These are phyloP conservation scores for Thamnaconus septentrionalis DNA, from an alignment of 2,113 vertebrate genomes.

Conservation along the genomic window DNA sequence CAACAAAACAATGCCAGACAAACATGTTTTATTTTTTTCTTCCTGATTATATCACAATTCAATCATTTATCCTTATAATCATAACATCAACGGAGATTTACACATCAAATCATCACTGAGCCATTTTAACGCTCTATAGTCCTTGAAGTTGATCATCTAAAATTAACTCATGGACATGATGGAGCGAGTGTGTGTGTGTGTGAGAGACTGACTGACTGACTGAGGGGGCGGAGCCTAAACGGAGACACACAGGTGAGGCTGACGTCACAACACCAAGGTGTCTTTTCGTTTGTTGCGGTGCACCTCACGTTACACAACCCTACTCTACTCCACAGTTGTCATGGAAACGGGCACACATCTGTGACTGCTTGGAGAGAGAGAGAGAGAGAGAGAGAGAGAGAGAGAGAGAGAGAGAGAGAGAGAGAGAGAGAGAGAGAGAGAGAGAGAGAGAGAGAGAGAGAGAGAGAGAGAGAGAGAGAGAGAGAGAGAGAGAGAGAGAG, in stretches of 20 bases:
- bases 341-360: constrained; percentile 56
- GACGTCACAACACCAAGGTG: constrained; percentile 36
- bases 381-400: not conserved
- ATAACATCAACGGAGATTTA: too few relatives aligned
- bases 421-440: not conserved
- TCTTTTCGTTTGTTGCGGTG: constrained; percentile 34
- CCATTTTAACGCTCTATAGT: too few relatives aligned
- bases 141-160: too few relatives aligned
- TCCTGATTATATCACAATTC: too few relatives aligned
- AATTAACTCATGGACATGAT: too few relatives aligned
- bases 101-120: too few relatives aligned
- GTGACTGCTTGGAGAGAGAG: constrained; percentile 19
- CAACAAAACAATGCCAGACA: too few relatives aligned
- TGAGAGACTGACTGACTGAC: too few relatives aligned
- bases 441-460: not conserved
- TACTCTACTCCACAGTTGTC: constrained; percentile 40
- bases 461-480: not conserved
- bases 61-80: too few relatives aligned
- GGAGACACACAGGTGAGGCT: not conserved
- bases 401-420: not conserved
- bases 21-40: too few relatives aligned
- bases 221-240: not conserved
- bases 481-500: not conserved
- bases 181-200: too few relatives aligned
- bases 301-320: constrained; percentile 51